A percentile compares a stretch with the other conserved stretches of the same genome.
phyloP scores from a whole-genome alignment of 2,888 invertebrate species.

The Monoplex corrugatus region DNA sequence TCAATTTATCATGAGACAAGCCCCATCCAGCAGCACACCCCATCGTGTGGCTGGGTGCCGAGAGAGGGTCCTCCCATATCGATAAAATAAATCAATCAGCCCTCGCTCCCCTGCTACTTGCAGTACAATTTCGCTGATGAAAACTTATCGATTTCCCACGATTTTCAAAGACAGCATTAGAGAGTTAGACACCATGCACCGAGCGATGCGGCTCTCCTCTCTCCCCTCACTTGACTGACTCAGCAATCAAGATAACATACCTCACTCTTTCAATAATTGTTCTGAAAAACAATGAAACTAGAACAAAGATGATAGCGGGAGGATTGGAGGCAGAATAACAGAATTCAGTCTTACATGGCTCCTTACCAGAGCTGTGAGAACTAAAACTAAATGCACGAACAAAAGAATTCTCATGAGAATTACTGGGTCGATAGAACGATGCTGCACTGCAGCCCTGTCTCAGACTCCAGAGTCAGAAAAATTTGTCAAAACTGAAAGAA shows the following conservation, averaged over 20 bases:
- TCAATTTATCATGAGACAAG: conserved; percentile 47
- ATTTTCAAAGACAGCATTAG: conserved; percentile 47
- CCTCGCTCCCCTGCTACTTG: conserved; percentile 24
- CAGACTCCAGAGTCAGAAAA: neutral
- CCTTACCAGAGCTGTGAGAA: too few species aligned
- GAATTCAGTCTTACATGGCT: too few species aligned
- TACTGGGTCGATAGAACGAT: neutral
- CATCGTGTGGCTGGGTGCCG: conserved; percentile 8
- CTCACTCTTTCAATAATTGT: neutral
- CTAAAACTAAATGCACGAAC: too few species aligned
- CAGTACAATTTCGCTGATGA: conserved; percentile 55
- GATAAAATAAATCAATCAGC: conserved; percentile 57
- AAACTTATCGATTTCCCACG: conserved; percentile 52
- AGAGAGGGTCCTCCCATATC: conserved; percentile 10
- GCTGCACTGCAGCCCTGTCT: neutral
- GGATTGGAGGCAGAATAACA: neutral
- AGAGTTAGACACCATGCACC: conserved; percentile 25
- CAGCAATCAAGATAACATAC: neutral
- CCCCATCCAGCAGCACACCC: conserved; percentile 15
- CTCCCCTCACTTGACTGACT: neutral
- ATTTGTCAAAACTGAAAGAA: neutral
- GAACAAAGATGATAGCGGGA: neutral
- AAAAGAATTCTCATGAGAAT: neutral
- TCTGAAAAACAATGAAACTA: neutral
- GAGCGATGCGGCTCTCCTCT: neutral